A percentile compares a stretch with the other conserved stretches of the same genome.
These are phyloP conservation scores for Apamea monoglypha DNA, from an alignment of 2,888 invertebrate species.

Conservation along the genomic window DNA sequence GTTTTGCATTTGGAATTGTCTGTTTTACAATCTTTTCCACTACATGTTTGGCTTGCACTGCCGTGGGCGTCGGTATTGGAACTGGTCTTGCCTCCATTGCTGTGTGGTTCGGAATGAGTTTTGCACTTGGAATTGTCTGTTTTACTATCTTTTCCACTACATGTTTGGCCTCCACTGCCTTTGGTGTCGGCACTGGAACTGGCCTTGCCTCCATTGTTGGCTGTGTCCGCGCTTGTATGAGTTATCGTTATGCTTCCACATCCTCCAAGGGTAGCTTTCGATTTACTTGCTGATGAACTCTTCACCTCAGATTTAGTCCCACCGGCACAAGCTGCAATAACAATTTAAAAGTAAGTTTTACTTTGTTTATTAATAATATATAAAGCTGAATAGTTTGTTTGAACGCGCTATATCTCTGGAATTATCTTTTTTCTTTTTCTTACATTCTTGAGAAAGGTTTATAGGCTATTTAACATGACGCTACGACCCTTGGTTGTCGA, in stretches of 20 bases:
- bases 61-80: too few species aligned
- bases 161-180: too few species aligned
- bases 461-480: background rate
- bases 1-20: too few species aligned
- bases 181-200: too few species aligned
- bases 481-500: too few species aligned
- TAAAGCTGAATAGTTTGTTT: background rate
- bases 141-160: too few species aligned
- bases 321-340: constrained; percentile 10
- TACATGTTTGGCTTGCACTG: background rate
- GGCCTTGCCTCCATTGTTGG: too few species aligned
- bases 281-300: background rate
- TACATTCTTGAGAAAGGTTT: background rate
- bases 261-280: background rate
- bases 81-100: too few species aligned
- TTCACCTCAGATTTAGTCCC: background rate
- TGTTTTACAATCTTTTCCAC: too few species aligned
- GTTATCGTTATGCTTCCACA: background rate
- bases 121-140: too few species aligned
- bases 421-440: background rate
- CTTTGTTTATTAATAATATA: background rate
- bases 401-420: background rate
- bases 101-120: too few species aligned
- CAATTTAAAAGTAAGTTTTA: background rate
- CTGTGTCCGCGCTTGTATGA: too few species aligned